Evolutionary conservation across 2,888 invertebrate genomes (phyloP).

Genomic region (Mythimna pallens): DNA sequence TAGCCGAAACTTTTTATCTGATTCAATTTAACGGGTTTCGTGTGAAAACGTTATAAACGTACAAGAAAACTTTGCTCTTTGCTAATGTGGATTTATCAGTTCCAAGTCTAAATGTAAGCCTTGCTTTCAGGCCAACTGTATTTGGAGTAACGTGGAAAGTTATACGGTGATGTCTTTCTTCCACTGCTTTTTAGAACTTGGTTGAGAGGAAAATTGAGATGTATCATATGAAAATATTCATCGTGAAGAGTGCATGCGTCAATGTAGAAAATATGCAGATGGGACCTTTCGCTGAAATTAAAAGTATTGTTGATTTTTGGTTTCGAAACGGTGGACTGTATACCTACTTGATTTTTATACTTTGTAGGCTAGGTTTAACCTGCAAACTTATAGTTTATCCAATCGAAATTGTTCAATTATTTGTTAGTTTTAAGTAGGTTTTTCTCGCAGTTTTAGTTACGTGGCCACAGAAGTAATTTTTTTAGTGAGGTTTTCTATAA

Average conservation of each 20-base stretch:
- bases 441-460: too few relatives aligned
- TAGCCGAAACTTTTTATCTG: conserved; percentile 56
- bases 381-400: too few relatives aligned
- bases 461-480: too few relatives aligned
- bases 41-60: conserved; percentile 59
- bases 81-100: conserved; percentile 56
- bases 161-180: conserved; percentile 19
- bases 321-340: background rate
- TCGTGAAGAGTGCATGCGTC: background rate
- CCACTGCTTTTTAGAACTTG: conserved; percentile 14
- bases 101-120: conserved; percentile 37
- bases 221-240: background rate
- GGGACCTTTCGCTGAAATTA: background rate
- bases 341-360: conserved; percentile 11
- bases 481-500: too few relatives aligned
- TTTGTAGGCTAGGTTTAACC: background rate
- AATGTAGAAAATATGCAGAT: background rate
- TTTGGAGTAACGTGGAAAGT: conserved; percentile 15
- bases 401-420: too few relatives aligned
- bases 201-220: background rate
- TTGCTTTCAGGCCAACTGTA: conserved; percentile 20
- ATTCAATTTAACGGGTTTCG: conserved; percentile 58
- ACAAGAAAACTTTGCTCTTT: conserved; percentile 55
- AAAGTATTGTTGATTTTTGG: background rate
- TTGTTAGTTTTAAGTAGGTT: too few relatives aligned